These are phyloP conservation scores for Plestiodon gilberti DNA, from an alignment of 2,113 vertebrate species.

Conservation along the genomic window DNA sequence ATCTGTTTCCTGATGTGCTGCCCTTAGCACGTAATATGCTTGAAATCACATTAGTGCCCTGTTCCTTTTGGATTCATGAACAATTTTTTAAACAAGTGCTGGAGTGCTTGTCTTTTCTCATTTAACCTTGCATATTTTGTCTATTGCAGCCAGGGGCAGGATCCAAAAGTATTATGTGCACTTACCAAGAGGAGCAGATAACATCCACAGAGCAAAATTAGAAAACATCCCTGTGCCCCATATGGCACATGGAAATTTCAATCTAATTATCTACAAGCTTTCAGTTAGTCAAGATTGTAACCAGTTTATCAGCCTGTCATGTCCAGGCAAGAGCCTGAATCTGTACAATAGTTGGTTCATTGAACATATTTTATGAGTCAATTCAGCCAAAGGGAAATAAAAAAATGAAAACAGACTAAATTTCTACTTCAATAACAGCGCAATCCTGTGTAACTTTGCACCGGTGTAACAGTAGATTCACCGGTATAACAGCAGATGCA, in stretches of 20 bases:
- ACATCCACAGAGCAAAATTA: constrained; percentile 62
- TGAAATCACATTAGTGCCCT: constrained; percentile 41
- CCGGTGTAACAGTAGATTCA: no score
- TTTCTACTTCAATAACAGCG: not conserved
- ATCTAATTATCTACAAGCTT: constrained; percentile 61
- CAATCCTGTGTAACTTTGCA: no score
- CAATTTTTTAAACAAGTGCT: constrained; percentile 22
- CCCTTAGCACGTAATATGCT: constrained; percentile 38
- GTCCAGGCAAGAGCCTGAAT: constrained; percentile 41
- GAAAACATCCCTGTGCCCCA: constrained; percentile 64
- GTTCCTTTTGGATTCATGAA: constrained; percentile 48
- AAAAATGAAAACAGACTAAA: not conserved
- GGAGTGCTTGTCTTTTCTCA: constrained; percentile 50
- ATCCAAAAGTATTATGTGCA: constrained; percentile 67
- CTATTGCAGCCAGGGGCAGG: constrained; percentile 57
- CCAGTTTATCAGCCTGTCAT: constrained; percentile 55
- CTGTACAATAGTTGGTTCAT: constrained; percentile 26
- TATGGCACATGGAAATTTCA: constrained; percentile 67
- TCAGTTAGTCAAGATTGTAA: constrained; percentile 59
- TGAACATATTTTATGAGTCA: constrained; percentile 16
- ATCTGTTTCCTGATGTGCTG: constrained; percentile 25
- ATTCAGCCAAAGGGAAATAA: not conserved
- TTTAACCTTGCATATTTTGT: constrained; percentile 68
- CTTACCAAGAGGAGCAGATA: constrained; percentile 55
- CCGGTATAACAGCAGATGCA: no score